These are phyloP conservation scores for Drosophila emarginata DNA, from an alignment of 2,888 invertebrate species.

Conservation along the genomic window DNA sequence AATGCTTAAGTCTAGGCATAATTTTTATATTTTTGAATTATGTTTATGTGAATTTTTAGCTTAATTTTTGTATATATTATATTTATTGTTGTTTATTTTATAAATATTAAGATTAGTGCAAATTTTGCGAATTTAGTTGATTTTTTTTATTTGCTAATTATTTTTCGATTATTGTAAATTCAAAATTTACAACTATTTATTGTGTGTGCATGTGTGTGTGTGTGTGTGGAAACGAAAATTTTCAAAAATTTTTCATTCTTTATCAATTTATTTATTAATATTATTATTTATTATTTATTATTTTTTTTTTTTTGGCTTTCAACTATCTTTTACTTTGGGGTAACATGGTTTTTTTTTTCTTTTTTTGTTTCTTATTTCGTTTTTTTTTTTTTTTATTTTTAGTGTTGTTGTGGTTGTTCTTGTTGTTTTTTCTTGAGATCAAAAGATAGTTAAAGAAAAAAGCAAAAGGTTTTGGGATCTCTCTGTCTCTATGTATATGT, in stretches of 20 bases:
- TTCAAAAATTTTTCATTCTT: conserved; percentile 58
- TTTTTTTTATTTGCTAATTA: conserved; percentile 39
- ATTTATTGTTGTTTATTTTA: conserved; percentile 33
- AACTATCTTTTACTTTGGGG: conserved; percentile 75
- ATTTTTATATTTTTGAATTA: conserved; percentile 40
- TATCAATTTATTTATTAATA: conserved; percentile 13
- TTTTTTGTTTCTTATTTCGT: too few relatives aligned
- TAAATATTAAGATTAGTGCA: conserved; percentile 71
- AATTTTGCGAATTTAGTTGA: conserved; percentile 58
- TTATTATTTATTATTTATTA: conserved; percentile 12
- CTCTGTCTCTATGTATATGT: conserved; percentile 17
- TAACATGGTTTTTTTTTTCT: conserved; percentile 37
- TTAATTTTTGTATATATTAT: conserved; percentile 19
- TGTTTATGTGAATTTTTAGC: conserved; percentile 32
- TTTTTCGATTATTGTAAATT: conserved; percentile 35
- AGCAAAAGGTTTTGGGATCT: conserved; percentile 27
- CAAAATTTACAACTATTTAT: conserved; percentile 40
- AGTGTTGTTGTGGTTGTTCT: conserved; percentile 39
- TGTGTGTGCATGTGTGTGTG: conserved; percentile 52
- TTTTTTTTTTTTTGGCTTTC: conserved; percentile 33
- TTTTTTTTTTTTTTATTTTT: conserved; percentile 27
- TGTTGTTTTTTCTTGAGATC: conserved; percentile 69
- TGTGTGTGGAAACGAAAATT: conserved; percentile 66
- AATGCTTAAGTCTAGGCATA: conserved; percentile 58
- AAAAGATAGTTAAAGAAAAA: conserved; percentile 77